Percentiles rank a stretch among this genome's conserved stretches.
Conservation (phyloP, 35 echinoderm and acorn worm genomes). For the Eucidaris tribuloides region DNA sequence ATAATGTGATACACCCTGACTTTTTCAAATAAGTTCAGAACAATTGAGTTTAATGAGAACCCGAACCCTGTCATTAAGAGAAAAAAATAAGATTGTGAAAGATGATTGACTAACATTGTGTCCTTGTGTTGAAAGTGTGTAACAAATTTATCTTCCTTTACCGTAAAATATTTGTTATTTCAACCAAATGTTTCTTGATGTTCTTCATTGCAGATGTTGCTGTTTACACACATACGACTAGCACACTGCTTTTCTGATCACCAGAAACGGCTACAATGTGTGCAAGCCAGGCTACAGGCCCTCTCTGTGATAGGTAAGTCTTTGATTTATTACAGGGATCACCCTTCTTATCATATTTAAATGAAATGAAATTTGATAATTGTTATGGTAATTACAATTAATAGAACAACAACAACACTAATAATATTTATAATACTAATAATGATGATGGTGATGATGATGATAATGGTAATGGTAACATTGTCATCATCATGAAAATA, state of each 20-base stretch:
- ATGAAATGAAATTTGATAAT: no score
- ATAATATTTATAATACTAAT: no score
- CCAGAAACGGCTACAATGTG: conserved; percentile 90
- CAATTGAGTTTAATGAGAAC: not conserved
- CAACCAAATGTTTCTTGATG: not conserved
- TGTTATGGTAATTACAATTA: no score
- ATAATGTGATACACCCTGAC: not conserved
- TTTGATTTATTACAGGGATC: no score
- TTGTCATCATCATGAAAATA: no score
- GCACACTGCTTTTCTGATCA: conserved; percentile 89
- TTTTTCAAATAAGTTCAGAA: not conserved
- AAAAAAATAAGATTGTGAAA: not conserved
- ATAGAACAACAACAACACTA: no score
- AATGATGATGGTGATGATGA: no score
- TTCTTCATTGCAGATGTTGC: conserved; percentile 63
- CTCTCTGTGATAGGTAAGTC: conserved; percentile 92
- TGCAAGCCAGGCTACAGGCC: conserved; percentile 94
- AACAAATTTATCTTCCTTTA: no score
- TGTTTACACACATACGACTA: conserved; percentile 95
- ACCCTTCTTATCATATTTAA: no score
- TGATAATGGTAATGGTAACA: no score
- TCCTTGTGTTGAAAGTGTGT: not conserved
- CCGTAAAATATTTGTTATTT: not conserved
- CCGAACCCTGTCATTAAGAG: not conserved
- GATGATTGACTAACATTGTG: not conserved